Base-by-base conservation (phyloP, 2,888 invertebrate species). In the Girardia tigrina region DNA sequence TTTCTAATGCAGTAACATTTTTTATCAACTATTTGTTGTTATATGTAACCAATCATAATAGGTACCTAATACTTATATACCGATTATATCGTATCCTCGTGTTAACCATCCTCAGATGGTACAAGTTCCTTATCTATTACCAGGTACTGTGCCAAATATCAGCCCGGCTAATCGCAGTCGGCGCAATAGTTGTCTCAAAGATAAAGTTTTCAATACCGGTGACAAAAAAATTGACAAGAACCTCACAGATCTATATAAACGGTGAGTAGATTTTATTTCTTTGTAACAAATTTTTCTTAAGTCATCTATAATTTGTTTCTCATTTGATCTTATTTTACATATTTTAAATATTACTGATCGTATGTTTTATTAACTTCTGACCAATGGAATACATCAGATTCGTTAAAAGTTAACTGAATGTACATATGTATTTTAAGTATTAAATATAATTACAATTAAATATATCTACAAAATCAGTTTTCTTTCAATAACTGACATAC, bases 161-260 rank as follows among this genome's bases (percentile, higher is more conserved):
- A 56, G 56, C 23, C 56, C 56, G 23, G 56, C 56, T 56, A 56
- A 23, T 56, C 56, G 56, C 56, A 56, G 56, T 56, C n/a, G 56
- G n/a, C 56, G 56, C 23, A 56, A 56, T n/a, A 56, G 56, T 56
- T 56, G 56, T 56, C 23, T 56, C 6, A 56, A 56, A 23, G 56
- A 56, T n/a, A 56, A 56, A 56, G n/a, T 4, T 56, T 56, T 56
- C 23, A 56, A 56, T 56, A 56, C 56, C 56, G 56, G 56, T 56
- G 56, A 56, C 56, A 56, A 23, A 6, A 4, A 56, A 56, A 56
- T 56, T 20, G 56, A 56, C 23, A 56, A 56, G 23, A n/a, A 56
- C n/a, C 56, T 56, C n/a, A 56, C 56, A 56, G 56, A 56, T 56
- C 56, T 56, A 56, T 56, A 56, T 16, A 56, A 56, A 16, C 56